Conservation (phyloP, 2,797 vertebrate genomes). For the Oreochromis mossambicus region DNA sequence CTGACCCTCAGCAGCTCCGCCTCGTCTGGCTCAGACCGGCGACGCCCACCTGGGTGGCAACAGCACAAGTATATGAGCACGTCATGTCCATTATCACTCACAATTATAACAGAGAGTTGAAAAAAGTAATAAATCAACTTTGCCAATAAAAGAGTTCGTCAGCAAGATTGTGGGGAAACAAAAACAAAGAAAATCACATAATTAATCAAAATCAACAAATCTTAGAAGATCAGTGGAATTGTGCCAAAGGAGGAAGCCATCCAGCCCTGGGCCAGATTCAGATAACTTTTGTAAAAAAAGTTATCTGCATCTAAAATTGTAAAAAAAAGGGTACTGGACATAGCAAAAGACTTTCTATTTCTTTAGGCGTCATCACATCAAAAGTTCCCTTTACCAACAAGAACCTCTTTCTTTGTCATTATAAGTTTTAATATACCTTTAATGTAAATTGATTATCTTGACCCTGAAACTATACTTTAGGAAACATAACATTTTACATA, state of each 20-base stretch:
- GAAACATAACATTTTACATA: neutral
- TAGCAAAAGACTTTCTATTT: neutral
- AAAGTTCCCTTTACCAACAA: too few species aligned
- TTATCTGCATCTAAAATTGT: neutral
- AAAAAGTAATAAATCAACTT: neutral
- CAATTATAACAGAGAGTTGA: neutral
- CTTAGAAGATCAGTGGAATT: neutral
- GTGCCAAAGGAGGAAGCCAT: neutral
- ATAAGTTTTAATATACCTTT: too few species aligned
- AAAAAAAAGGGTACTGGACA: neutral
- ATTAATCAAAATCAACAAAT: neutral
- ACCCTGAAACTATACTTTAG: too few species aligned
- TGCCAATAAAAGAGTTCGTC: neutral
- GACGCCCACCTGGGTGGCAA: constrained; percentile 84
- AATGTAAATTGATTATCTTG: too few species aligned
- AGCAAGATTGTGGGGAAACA: neutral
- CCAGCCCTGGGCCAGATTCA: neutral
- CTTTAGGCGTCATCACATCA: too few species aligned
- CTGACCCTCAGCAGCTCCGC: constrained; percentile 95
- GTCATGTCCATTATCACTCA: neutral
- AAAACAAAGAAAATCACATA: neutral
- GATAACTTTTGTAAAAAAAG: neutral
- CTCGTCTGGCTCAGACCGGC: constrained; percentile 85
- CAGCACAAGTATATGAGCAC: constrained; percentile 20
- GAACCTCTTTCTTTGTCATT: too few species aligned